Evolutionary conservation across 37 sponge, comb jelly and placozoan genomes (phyloP).

Genomic region (Oopsacas minuta): DNA sequence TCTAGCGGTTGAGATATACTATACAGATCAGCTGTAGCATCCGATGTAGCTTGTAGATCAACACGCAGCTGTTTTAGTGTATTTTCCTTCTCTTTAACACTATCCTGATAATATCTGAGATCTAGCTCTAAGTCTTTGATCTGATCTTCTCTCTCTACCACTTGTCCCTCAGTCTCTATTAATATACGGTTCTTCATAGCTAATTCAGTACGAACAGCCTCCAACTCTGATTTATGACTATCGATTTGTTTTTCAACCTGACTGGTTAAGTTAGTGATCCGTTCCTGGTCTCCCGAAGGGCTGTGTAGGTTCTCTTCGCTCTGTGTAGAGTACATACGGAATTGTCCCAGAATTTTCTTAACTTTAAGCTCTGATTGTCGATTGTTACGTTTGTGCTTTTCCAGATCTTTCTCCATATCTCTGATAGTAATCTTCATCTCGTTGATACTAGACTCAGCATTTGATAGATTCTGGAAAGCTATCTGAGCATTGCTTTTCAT

Average conservation of each 20-base stretch:
- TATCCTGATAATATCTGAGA: neutral
- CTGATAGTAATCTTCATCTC: neutral
- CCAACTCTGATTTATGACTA: neutral
- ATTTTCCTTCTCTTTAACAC: neutral
- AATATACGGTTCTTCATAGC: neutral
- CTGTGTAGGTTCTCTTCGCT: conserved; percentile 13
- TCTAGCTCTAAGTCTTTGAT: conserved; percentile 1
- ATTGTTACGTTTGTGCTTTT: neutral
- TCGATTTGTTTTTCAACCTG: conserved; percentile 9
- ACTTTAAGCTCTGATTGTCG: neutral
- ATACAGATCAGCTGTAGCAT: neutral
- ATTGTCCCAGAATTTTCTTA: neutral
- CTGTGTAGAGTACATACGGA: neutral
- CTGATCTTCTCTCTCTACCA: neutral
- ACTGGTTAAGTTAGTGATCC: neutral
- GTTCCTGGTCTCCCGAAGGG: neutral
- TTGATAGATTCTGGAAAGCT: neutral
- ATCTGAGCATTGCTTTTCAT: neutral
- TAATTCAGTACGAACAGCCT: neutral
- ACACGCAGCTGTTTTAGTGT: neutral
- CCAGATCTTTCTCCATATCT: neutral
- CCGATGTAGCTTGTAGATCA: neutral
- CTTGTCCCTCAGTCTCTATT: neutral
- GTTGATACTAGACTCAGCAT: neutral
- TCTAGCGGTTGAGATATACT: neutral